Conservation (phyloP, 2,113 vertebrate genomes). For the Planiliza haematocheilus region DNA sequence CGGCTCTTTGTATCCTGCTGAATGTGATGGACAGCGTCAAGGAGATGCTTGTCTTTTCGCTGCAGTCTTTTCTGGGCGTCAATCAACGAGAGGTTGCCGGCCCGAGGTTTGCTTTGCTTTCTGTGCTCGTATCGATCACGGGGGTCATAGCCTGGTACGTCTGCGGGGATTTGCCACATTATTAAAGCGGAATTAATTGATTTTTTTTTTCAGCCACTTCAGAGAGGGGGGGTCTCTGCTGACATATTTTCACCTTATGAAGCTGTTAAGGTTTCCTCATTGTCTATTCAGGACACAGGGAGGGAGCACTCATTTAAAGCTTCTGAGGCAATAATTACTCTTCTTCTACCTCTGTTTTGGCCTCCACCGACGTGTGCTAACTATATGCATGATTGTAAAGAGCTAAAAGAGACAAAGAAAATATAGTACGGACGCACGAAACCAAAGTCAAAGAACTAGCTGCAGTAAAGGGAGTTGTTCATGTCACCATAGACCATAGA, state of each 20-base stretch:
- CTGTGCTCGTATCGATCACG: constrained; percentile 13
- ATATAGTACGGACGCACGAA: too few species aligned
- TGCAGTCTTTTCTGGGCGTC: constrained; percentile 18
- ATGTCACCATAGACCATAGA: too few species aligned
- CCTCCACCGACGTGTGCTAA: background rate
- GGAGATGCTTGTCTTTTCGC: constrained; percentile 12
- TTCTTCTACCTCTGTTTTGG: constrained; percentile 6
- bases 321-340: background rate
- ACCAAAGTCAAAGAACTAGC: too few species aligned
- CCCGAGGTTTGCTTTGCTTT: constrained; percentile 15
- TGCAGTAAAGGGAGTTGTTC: too few species aligned
- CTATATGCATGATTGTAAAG: too few species aligned
- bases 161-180: background rate
- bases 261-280: background rate
- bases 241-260: constrained; percentile 6
- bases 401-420: background rate
- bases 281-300: background rate
- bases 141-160: constrained; percentile 4
- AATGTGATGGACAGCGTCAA: constrained; percentile 7
- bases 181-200: constrained; percentile 17
- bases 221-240: background rate
- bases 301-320: background rate
- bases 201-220: constrained; percentile 15
- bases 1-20: constrained; percentile 45
- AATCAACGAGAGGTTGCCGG: constrained; percentile 17